Base-by-base conservation (phyloP, 2,888 invertebrate genomes). In the Cecidostiba fungosa region DNA sequence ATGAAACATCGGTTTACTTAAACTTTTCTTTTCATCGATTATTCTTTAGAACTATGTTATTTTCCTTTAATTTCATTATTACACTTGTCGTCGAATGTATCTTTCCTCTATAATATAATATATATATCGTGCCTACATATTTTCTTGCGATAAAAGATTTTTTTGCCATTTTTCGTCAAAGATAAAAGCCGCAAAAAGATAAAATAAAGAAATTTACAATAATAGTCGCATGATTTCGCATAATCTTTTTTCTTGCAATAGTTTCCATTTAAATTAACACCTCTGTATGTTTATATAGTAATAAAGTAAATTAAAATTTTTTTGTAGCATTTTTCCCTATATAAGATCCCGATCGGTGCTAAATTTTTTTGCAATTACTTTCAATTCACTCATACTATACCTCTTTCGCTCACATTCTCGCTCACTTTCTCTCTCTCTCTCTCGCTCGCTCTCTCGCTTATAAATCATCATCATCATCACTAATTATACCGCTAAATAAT, bases 401-500 rank as follows among this genome's bases (percentile, higher is more conserved):
- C 85, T 86, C 80, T 88, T 87, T 87, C 88, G 86, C 54, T 89
- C 77, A 19, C 78, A 66, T 78, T 54, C 85, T 79, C 85, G 77
- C 87, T 86, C 87, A 73, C 85, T 85, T 72, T 85, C 85, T 88
- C 86, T 80, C n/a, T n/a, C n/a, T n/a, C n/a, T n/a, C n/a, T n/a
- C n/a, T n/a, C n/a, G n/a, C n/a, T n/a, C n/a, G n/a, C n/a, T n/a
- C n/a, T n/a, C n/a, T n/a, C 82, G 86, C 74, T 77, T 87, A 85
- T 85, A 87, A 86, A 85, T 87, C 87, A 86, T 84, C 80, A 79
- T 87, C 81, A 82, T 84, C 81, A 82, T 87, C 82, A 84, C 80
- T 87, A 87, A 86, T 88, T 92, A 86, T 92, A 92, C 89, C 89
- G 90, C 91, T 95, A 95, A 95, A 89, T 88, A 95, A 95, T 95